These are phyloP conservation scores for Papilio xuthus DNA, from an alignment of 1,140 invertebrate species.

Conservation along the genomic window DNA sequence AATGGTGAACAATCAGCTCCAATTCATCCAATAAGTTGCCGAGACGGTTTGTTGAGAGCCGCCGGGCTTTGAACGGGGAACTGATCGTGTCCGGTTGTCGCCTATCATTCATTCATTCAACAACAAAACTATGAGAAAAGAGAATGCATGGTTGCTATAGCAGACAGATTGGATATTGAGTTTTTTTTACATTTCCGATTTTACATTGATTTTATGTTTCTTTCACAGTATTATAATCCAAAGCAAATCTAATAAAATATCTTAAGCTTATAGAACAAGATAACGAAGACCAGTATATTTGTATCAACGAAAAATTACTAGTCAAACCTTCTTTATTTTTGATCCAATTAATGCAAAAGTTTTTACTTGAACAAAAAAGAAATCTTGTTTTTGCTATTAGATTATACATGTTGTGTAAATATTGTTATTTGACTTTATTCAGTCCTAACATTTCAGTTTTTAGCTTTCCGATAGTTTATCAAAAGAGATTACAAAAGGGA, in stretches of 20 bases:
- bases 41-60: conserved; percentile 56
- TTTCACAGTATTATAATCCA: no score
- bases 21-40: conserved; percentile 70
- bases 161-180: not conserved
- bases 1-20: conserved; percentile 71
- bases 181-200: not conserved
- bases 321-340: no score
- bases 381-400: no score
- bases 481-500: not conserved
- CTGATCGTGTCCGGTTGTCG: conserved; percentile 39
- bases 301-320: no score
- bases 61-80: conserved; percentile 29
- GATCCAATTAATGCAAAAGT: no score
- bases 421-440: not conserved
- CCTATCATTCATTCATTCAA: conserved; percentile 39
- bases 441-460: not conserved
- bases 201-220: not conserved
- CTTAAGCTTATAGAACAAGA: no score
- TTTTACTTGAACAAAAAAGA: no score
- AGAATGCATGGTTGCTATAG: not conserved
- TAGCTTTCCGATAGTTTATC: not conserved
- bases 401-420: no score
- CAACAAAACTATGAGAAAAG: conserved; percentile 7
- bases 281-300: no score
- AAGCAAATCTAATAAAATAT: no score